Base-by-base conservation (phyloP, 2,797 vertebrate species). In the Poecilia picta region DNA sequence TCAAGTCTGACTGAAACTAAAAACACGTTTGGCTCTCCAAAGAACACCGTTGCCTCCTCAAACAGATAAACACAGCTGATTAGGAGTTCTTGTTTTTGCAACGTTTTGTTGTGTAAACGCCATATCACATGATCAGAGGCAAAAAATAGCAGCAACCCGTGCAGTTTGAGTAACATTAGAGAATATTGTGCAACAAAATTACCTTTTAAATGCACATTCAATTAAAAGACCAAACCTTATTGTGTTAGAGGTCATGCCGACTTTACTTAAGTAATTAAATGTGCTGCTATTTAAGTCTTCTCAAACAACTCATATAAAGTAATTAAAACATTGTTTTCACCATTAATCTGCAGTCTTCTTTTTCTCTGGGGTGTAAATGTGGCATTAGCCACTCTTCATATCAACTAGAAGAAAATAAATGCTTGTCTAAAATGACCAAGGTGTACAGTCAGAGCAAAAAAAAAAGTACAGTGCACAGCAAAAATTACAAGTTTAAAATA, bases 1-100 rank as follows among this genome's bases (percentile, higher is more conserved):
- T 72, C 0, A 13, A 47, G 15, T 16, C 72, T 5, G 39, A 79
- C 57, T 79, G 84, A 84, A 80, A 83, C 66, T 57, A 83, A 68
- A 76, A 53, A 62, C 72, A 49, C 23, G 0, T 79, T 73, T 57
- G 46, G 25, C 72, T 10, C 76, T 46, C 25, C 43, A 23, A 73
- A 73, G 25, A 46, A 71, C 78, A 41, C 43, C 28, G 28, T 66
- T 57, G 15, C 41, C n/a, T 59, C 11, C 25, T 41, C 41, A 7
- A 68, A 39, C 23, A 68, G 20, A 68, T 68, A 68, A 41, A 25
- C 64, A 41, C 8, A 25, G 36, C 64, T 68, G 20, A 41, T 68
- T 41, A 68, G 18, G 4, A 41, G 36, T 41, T 1, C 23, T 68
- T 68, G 36, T 68, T 25, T 68, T 68, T 39, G 20, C 23, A 18